Base-by-base conservation (phyloP, 2,888 invertebrate species). In the Beris chalybata region DNA sequence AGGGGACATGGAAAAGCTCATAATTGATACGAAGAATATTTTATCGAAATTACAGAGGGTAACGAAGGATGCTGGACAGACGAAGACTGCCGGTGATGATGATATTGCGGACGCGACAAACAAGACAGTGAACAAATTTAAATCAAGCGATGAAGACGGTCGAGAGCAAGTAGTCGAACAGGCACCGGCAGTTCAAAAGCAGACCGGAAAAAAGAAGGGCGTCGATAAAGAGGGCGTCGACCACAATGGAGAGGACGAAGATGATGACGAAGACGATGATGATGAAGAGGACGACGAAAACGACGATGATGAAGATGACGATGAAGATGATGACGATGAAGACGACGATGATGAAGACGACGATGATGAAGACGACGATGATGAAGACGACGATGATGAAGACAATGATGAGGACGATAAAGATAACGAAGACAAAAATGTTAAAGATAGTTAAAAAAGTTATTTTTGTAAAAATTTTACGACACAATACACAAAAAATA, bases 31-130 rank as follows among this genome's bases (percentile, higher is more conserved):
- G 7, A 78, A 79, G 56, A 74, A 76, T 52, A 75, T 78, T 11
- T 70, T 79, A 59, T 73, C 76, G 59, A 85, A 75, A 84, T 84
- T 77, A 76, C 77, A 74, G 75, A 85, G 32, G 80, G 74, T 72
- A 81, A 80, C 29, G 83, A 79, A 71, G 83, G 80, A 88, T 76
- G 78, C 89, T 38, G 83, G 86, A 11, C 89, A 89, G 29, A 78
- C 81, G 52, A 79, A 74, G 69, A 87, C 88, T 1, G 79, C 77
- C 64, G 85, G 89, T 22, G 22, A 22, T 3, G 82, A 83, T 69
- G 86, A 88, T 31, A 84, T 5, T 1, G 22, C 3, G 22, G 53
- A 22, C n/a, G 9, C 5, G 53, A 9, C 11, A 22, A 38, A 22
- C 22, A 38, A 4, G 7, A 13, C 9, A 4, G n/a, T 11, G 31